Evolutionary conservation across 2,113 vertebrate genomes (phyloP).

Genomic region (Tachysurus vachellii): DNA sequence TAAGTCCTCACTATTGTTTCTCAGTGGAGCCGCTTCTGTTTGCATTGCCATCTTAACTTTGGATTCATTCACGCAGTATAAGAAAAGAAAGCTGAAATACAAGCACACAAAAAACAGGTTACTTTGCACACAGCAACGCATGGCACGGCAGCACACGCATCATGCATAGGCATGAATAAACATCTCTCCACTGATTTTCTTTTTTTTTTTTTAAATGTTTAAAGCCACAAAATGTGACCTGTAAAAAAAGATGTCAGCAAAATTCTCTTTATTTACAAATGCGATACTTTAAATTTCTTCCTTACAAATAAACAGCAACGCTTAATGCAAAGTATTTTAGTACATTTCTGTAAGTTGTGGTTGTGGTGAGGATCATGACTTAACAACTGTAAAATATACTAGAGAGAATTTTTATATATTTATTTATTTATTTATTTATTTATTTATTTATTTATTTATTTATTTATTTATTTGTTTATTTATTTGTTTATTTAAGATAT

Average conservation of each 20-base stretch:
- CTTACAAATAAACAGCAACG: not conserved
- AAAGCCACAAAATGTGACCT: not conserved
- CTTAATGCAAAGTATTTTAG: not conserved
- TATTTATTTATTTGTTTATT: no score
- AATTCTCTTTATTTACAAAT: not conserved
- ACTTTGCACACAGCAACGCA: conserved; percentile 11
- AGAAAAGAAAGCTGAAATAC: conserved; percentile 25
- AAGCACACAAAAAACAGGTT: conserved; percentile 21
- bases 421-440: no score
- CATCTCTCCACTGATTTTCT: conserved; percentile 7
- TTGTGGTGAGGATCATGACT: not conserved
- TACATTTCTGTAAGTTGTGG: not conserved
- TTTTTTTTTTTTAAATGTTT: not conserved
- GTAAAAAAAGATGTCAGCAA: not conserved
- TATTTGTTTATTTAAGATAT: no score
- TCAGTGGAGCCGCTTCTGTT: conserved; percentile 45
- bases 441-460: no score
- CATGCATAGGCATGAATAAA: conserved; percentile 33
- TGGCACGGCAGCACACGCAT: conserved; percentile 15
- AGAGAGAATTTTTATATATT: no score
- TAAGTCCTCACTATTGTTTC: conserved; percentile 53
- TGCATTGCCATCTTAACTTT: conserved; percentile 33
- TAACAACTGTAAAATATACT: not conserved
- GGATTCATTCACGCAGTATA: conserved; percentile 19
- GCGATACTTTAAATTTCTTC: not conserved